Base-by-base conservation (phyloP, 2,797 vertebrate genomes). In the Hoplostethus atlanticus region DNA sequence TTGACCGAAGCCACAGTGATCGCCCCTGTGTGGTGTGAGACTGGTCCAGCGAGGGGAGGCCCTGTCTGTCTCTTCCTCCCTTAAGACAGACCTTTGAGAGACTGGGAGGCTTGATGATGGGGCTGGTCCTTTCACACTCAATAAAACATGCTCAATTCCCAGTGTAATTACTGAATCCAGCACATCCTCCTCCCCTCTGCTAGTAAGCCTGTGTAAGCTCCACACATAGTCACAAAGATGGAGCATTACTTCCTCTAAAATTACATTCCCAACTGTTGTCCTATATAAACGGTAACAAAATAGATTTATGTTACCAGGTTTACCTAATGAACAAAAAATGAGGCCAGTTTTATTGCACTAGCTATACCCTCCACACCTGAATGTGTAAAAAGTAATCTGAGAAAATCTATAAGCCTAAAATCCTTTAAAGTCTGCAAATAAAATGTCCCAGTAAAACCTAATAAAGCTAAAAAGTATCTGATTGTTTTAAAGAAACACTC, bases 111-210 rank as follows among this genome's bases (percentile, higher is more conserved):
- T 86, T 84, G 83, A 83, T 92, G 90, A 90, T 89, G 89, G 84
- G 76, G 80, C 89, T 84, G 87, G 84, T 75, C 85, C 86, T 92
- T 92, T 91, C 87, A 91, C 91, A 90, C 93, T 94, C 91, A 92
- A 92, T 94, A 92, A 93, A 94, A 91, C 90, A 93, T 90, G 83
- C 80, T 84, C 78, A 84, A 87, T 90, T 87, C 89, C 88, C 89
- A 87, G 84, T 85, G 87, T 93, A 91, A 94, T 94, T 93, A 93
- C 91, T 82, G 76, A 76, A 85, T 86, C 77, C 72, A 76, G 75
- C 82, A 80, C 69, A 46, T 76, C 77, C 72, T 84, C 78, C 80
- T 83, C 77, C 64, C 64, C 68, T 65, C 72, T 34, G 34, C 58
- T 53, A 61, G 17, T 55, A 76, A 66, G 77, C 52, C 60, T 71